phyloP scores from a whole-genome alignment of 1,140 invertebrate species.

The Melitaea cinxia region DNA sequence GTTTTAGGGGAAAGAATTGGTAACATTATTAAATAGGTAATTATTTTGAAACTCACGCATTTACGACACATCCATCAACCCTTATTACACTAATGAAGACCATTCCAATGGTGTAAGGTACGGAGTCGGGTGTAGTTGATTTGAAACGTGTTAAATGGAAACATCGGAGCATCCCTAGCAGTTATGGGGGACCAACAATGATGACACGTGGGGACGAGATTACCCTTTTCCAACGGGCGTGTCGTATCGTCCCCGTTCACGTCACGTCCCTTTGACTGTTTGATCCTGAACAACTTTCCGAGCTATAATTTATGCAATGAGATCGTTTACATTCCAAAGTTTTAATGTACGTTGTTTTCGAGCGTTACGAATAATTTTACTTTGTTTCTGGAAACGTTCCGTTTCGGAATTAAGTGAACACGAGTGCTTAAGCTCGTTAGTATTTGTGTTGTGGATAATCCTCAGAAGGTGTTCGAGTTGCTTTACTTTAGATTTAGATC shows the following conservation, averaged over 20 bases:
- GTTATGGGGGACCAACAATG: not conserved
- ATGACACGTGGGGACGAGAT: not conserved
- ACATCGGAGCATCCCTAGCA: slow-evolving; percentile 1
- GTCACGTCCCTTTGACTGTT: slow-evolving; percentile 39
- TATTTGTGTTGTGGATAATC: slow-evolving; percentile 14
- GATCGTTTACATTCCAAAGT: slow-evolving; percentile 44
- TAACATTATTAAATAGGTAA: too few relatives aligned
- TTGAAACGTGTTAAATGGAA: slow-evolving; percentile 5
- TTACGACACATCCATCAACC: too few relatives aligned
- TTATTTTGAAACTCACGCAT: too few relatives aligned
- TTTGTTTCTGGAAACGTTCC: slow-evolving; percentile 17
- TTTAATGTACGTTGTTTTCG: slow-evolving; percentile 43
- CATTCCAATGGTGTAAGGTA: too few relatives aligned
- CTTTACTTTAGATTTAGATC: too few relatives aligned
- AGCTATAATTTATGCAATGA: slow-evolving; percentile 48
- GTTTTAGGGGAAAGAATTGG: too few relatives aligned
- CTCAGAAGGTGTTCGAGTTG: not conserved
- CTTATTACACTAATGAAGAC: not conserved
- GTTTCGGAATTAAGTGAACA: slow-evolving; percentile 6
- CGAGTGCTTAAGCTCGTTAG: slow-evolving; percentile 9
- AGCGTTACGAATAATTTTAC: slow-evolving; percentile 43
- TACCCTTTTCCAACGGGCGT: slow-evolving; percentile 3
- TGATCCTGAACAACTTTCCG: slow-evolving; percentile 35
- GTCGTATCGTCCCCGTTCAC: slow-evolving; percentile 24
- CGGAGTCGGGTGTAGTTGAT: not conserved